These are phyloP conservation scores for Oasisia sp. DNA, from an alignment of 2,888 invertebrate genomes.

Conservation along the genomic window DNA sequence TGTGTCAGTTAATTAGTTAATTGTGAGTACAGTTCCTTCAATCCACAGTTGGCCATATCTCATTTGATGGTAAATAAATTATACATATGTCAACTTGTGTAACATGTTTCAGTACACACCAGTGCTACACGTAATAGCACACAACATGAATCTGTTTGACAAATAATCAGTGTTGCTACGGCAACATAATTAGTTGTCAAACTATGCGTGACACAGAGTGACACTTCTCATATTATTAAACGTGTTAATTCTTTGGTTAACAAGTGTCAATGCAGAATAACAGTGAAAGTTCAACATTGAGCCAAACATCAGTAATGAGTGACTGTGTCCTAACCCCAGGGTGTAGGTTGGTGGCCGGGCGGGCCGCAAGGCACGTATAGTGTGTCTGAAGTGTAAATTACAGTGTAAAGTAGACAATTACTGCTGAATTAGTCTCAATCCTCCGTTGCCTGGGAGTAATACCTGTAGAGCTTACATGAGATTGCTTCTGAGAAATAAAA, in stretches of 20 bases:
- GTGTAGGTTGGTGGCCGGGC: too few relatives aligned
- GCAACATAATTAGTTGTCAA: neutral
- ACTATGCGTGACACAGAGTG: neutral
- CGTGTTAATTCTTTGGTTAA: neutral
- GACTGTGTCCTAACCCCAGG: neutral
- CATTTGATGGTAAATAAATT: too few relatives aligned
- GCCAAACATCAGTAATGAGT: neutral
- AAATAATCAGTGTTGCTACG: neutral
- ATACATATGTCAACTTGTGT: neutral
- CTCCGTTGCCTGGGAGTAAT: neutral
- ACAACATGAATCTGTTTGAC: neutral
- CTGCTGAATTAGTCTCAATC: neutral
- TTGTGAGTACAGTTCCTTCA: too few relatives aligned
- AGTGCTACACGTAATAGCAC: neutral
- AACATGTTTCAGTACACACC: neutral
- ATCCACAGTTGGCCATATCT: too few relatives aligned
- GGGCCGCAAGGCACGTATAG: too few relatives aligned
- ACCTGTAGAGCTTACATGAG: neutral
- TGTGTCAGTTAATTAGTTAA: too few relatives aligned
- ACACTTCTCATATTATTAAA: neutral
- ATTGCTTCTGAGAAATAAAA: neutral
- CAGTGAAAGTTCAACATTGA: neutral
- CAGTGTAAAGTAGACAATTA: neutral
- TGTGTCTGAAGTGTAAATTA: neutral
- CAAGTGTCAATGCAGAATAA: neutral